These are phyloP conservation scores for Cartodere bifasciata DNA, from an alignment of 2,888 invertebrate genomes.

Conservation along the genomic window DNA sequence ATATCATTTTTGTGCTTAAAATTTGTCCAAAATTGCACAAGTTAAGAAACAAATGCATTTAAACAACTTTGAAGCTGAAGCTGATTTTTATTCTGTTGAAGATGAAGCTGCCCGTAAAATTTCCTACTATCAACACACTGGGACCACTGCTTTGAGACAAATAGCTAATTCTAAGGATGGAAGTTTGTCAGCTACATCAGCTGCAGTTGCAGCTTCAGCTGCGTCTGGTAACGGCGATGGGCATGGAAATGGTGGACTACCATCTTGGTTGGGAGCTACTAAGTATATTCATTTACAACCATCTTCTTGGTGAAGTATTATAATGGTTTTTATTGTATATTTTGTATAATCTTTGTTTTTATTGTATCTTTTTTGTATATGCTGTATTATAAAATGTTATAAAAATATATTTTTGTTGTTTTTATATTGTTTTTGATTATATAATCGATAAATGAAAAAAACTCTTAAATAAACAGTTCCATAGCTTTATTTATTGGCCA, in stretches of 20 bases:
- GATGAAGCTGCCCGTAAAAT: constrained; percentile 22
- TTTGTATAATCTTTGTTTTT: no score
- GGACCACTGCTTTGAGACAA: constrained; percentile 18
- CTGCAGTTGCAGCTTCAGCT: constrained; percentile 21
- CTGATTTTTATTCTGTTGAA: constrained; percentile 14
- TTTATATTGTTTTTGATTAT: no score
- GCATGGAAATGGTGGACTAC: constrained; percentile 11
- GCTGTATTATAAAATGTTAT: no score
- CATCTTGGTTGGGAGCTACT: constrained; percentile 14
- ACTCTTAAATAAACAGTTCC: no score
- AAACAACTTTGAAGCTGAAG: constrained; percentile 5
- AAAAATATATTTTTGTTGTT: no score
- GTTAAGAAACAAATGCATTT: no score
- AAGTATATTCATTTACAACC: constrained; percentile 20
- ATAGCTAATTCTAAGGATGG: constrained; percentile 20
- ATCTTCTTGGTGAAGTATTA: not conserved
- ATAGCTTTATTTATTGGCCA: no score
- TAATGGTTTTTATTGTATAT: no score
- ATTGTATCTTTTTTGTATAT: no score
- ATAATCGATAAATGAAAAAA: no score
- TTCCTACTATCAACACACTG: constrained; percentile 18
- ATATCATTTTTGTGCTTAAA: no score
- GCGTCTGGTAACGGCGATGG: constrained; percentile 13
- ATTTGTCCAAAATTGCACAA: no score
- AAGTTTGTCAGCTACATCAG: constrained; percentile 22